These are phyloP conservation scores for Galaxias olidus DNA, from an alignment of 2,797 vertebrate species.

Conservation along the genomic window DNA sequence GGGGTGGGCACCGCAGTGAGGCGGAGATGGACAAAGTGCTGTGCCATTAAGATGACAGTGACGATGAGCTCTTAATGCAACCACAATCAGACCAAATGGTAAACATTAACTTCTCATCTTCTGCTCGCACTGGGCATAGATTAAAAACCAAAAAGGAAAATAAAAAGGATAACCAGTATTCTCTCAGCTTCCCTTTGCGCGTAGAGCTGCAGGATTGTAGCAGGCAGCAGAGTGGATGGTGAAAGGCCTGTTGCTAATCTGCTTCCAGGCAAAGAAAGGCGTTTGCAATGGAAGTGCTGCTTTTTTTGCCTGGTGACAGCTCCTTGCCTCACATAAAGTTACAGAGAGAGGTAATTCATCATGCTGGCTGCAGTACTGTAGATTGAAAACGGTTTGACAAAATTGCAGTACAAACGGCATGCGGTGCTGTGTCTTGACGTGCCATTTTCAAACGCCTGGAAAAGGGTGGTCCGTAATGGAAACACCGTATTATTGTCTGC, in stretches of 20 bases:
- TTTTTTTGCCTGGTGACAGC: not conserved
- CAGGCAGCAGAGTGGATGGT: not conserved
- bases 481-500: not conserved
- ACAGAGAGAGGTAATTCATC: conserved; percentile 26
- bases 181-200: not conserved
- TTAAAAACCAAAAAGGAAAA: too few species aligned
- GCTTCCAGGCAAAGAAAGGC: conserved; percentile 9
- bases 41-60: conserved; percentile 25
- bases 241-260: not conserved
- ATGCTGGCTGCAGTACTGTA: conserved; percentile 5
- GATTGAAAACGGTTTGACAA: not conserved
- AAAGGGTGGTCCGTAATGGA: not conserved
- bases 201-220: not conserved
- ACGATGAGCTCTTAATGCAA: conserved; percentile 20
- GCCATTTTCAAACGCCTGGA: not conserved
- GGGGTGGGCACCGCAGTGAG: not conserved
- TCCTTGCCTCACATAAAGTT: not conserved
- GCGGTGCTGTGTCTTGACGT: not conserved
- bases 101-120: conserved; percentile 33
- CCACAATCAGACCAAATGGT: conserved; percentile 9
- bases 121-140: not conserved
- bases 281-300: not conserved
- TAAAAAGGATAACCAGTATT: not conserved
- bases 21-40: conserved; percentile 20
- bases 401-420: conserved; percentile 9